Percentiles rank a stretch among this genome's conserved stretches.
Conservation (phyloP, 2,888 invertebrate species). For the Brachypalpus laphriformis region DNA sequence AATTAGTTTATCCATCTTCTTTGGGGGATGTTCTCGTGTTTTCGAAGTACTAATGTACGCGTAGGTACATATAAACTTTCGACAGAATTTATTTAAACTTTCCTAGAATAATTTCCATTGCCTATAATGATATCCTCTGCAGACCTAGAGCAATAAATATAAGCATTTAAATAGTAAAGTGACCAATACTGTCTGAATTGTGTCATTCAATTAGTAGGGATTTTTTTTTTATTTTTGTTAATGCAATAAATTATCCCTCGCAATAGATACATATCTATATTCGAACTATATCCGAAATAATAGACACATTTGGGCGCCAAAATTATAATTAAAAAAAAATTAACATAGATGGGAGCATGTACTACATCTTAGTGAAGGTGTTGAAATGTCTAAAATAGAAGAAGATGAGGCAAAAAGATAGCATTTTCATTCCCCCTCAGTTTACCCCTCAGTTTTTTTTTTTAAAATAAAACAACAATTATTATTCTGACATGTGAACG, state of each 20-base stretch:
- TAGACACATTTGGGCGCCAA: neutral
- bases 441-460: constrained; percentile 8
- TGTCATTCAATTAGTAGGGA: no score
- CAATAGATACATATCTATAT: neutral
- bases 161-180: no score
- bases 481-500: constrained; percentile 27
- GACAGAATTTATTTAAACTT: no score
- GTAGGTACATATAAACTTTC: no score
- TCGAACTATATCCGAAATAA: neutral
- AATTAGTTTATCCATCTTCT: no score
- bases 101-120: no score
- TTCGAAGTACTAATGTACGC: no score
- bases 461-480: constrained; percentile 30
- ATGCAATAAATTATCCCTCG: neutral
- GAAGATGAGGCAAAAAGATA: neutral
- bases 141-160: no score
- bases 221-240: no score
- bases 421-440: neutral
- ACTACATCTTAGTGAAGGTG: neutral
- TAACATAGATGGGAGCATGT: neutral
- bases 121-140: no score
- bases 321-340: constrained; percentile 5
- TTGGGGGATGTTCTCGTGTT: no score
- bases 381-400: neutral
- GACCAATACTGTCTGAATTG: no score